phyloP scores from a whole-genome alignment of 2,797 vertebrate genomes.

The Atherinosoma microstoma region DNA sequence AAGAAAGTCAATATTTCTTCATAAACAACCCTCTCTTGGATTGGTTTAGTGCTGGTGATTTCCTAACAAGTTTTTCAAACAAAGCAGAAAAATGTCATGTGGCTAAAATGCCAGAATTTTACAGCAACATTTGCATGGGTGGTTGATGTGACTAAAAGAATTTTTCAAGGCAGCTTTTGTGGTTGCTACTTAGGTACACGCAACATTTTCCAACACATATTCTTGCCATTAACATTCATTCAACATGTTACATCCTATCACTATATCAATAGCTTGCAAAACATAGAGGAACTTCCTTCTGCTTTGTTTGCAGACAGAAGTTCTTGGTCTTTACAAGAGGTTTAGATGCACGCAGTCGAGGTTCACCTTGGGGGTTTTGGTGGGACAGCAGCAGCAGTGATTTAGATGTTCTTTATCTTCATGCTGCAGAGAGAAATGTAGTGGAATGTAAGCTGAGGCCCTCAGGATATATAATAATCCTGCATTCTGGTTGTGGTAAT shows the following conservation, averaged over 20 bases:
- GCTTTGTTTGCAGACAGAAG: constrained; percentile 47
- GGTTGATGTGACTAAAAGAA: constrained; percentile 16
- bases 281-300: constrained; percentile 27
- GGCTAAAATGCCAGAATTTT: constrained; percentile 18
- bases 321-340: constrained; percentile 26
- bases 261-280: constrained; percentile 24
- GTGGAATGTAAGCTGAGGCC: constrained; percentile 78
- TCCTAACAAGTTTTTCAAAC: constrained; percentile 52
- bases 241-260: constrained; percentile 2
- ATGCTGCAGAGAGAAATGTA: constrained; percentile 75
- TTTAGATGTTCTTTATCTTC: constrained; percentile 78
- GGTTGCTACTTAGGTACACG: constrained; percentile 3
- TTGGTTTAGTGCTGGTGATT: constrained; percentile 30
- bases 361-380: constrained; percentile 41
- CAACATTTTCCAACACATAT: constrained; percentile 16
- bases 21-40: constrained; percentile 35
- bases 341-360: constrained; percentile 43
- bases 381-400: constrained; percentile 53
- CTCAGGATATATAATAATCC: constrained; percentile 76
- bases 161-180: constrained; percentile 26
- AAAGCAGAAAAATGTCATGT: constrained; percentile 31
- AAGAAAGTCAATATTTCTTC: constrained; percentile 52
- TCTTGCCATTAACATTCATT: constrained; percentile 22
- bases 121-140: constrained; percentile 1
- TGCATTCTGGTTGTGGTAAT: constrained; percentile 76